Evolutionary conservation across 2,113 vertebrate genomes (phyloP), one percentile per base, ranked within the genome.

Genomic region (Meleagris gallopavo): DNA sequence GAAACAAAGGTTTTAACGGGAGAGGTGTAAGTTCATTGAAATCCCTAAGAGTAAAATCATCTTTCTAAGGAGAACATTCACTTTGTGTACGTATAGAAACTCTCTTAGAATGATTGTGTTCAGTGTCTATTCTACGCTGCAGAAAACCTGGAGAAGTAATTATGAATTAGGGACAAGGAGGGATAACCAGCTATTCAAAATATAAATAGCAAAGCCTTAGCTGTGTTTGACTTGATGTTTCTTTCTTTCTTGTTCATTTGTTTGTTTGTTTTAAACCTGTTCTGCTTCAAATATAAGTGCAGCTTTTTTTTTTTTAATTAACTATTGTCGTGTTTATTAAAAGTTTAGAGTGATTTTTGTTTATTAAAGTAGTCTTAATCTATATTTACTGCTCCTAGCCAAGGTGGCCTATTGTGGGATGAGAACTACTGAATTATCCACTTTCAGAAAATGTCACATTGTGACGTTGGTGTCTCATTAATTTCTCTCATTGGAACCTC

Each of bases 51-150:
- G 22, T 21, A 43, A 66, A 89, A 50, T 71, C 43, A 41, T 11
- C 43, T 77, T 90, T 19, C 13, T 65, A 50, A 77, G 45, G 58
- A 36, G 27, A 77, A 6, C 36, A n/a, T 58, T 61, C 32, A 70
- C 16, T 24, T 81, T 72, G 6, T 11, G 13, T 11, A 24, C 4
- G 4, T 46, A 20, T 6, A 29, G 24, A 67, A 66, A 24, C 14
- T 36, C 43, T 27, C 30, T 40, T 48, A 52, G 19, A 72, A 55
- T 50, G 24, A 36, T 17, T 40, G 1, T 50, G 11, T 54, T 93
- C 36, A 80, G 6, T 3, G 2, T 38, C 29, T 2, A 1, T 32
- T 72, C 73, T 62, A 57, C 10, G 1, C 5, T 30, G 10, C 22
- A 60, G 13, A 77, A 88, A 88, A 6, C 27, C 25, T 81, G 69